A percentile compares a stretch with the other conserved stretches of the same genome.
phyloP scores from a whole-genome alignment of 2,888 invertebrate genomes.

The Leptopilina drosophilae region DNA sequence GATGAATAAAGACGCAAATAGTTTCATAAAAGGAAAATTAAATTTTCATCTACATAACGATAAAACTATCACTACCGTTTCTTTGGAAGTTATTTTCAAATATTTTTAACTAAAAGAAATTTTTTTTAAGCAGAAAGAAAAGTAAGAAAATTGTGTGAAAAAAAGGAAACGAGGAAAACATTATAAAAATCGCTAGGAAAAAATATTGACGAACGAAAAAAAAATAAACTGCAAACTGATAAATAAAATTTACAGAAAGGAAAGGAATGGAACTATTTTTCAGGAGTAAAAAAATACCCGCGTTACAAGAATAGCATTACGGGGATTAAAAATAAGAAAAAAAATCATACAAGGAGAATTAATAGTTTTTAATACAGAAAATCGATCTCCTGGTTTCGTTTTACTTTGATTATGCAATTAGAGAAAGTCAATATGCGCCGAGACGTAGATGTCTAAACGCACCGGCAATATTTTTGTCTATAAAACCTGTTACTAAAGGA shows the following conservation, averaged over 20 bases:
- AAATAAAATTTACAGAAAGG: too few species aligned
- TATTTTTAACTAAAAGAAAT: neutral
- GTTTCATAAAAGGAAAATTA: neutral
- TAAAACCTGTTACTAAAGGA: conserved; percentile 23
- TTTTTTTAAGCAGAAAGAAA: too few species aligned
- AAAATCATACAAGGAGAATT: neutral
- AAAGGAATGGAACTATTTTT: too few species aligned
- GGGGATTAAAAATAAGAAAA: neutral
- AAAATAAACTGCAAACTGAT: too few species aligned
- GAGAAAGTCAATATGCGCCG: neutral
- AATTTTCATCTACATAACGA: neutral
- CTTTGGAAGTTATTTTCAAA: neutral
- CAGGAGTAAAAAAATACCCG: neutral
- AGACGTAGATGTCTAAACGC: neutral
- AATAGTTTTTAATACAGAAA: neutral
- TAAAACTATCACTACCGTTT: neutral
- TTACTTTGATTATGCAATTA: conserved; percentile 25
- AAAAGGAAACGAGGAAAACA: too few species aligned
- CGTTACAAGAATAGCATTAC: neutral
- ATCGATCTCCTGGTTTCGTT: neutral
- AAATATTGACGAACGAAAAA: too few species aligned
- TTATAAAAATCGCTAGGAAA: too few species aligned
- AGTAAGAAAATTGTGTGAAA: too few species aligned
- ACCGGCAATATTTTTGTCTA: conserved; percentile 13
- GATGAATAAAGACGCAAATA: neutral